Conservation (phyloP, 2,113 vertebrate genomes). For the human (Homo sapiens) region DNA sequence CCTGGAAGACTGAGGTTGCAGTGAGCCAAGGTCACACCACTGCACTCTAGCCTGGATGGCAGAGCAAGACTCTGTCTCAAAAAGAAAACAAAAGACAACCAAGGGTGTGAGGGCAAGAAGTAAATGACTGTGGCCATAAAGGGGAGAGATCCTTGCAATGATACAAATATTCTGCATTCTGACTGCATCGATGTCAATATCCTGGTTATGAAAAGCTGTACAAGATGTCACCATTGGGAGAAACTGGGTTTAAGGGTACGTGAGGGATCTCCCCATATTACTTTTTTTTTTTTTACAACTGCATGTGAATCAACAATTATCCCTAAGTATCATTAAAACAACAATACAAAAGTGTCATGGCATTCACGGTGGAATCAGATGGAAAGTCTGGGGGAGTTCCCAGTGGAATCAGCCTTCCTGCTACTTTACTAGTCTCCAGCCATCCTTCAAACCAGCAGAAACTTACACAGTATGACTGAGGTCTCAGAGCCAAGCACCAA, state of each 20-base stretch:
- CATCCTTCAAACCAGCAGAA: background rate
- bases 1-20: background rate
- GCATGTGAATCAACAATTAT: background rate
- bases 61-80: background rate
- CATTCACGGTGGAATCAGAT: background rate
- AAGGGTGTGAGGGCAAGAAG: background rate
- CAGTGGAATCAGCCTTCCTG: too few relatives aligned
- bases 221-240: background rate
- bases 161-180: background rate
- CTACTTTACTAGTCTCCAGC: background rate
- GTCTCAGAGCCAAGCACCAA: background rate
- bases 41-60: background rate
- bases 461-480: accelerated
- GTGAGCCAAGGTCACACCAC: background rate
- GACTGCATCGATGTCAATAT: background rate
- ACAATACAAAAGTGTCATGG: background rate
- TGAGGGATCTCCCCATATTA: background rate
- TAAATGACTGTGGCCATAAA: background rate
- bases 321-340: background rate
- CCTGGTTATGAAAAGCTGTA: background rate
- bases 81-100: background rate
- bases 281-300: background rate
- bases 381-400: background rate
- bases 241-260: background rate
- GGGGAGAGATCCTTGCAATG: background rate